Conservation (phyloP, 2,888 invertebrate genomes). For the Vanessa cardui region DNA sequence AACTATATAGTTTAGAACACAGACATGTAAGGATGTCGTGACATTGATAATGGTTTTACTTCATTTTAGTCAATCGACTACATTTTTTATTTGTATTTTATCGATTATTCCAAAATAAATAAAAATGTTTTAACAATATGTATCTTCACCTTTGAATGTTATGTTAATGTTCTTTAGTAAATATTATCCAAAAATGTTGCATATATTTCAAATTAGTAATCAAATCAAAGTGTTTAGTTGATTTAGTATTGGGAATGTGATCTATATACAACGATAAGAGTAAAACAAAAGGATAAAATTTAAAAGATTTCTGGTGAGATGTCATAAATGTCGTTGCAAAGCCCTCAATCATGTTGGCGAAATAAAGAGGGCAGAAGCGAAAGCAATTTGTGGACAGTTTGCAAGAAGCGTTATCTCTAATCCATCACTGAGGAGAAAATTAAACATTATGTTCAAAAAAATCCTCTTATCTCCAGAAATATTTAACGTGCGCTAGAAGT, state of each 20-base stretch:
- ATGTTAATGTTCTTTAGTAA: no score
- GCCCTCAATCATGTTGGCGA: slow-evolving; percentile 35
- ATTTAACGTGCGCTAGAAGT: slow-evolving; percentile 19
- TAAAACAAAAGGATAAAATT: not conserved
- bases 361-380: slow-evolving; percentile 36
- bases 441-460: slow-evolving; percentile 45
- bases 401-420: slow-evolving; percentile 46
- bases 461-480: slow-evolving; percentile 45
- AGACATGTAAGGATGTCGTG: not conserved
- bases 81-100: not conserved
- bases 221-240: no score
- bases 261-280: no score
- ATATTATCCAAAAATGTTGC: no score
- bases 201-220: no score
- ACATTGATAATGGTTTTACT: not conserved
- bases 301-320: slow-evolving; percentile 9
- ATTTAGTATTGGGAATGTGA: no score
- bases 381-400: slow-evolving; percentile 48
- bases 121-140: no score
- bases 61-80: not conserved
- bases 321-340: slow-evolving; percentile 29
- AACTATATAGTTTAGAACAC: not conserved
- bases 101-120: no score
- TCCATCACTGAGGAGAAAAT: slow-evolving; percentile 48
- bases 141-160: no score